phyloP scores from a whole-genome alignment of 2,797 vertebrate genomes.

The Picus viridis region DNA sequence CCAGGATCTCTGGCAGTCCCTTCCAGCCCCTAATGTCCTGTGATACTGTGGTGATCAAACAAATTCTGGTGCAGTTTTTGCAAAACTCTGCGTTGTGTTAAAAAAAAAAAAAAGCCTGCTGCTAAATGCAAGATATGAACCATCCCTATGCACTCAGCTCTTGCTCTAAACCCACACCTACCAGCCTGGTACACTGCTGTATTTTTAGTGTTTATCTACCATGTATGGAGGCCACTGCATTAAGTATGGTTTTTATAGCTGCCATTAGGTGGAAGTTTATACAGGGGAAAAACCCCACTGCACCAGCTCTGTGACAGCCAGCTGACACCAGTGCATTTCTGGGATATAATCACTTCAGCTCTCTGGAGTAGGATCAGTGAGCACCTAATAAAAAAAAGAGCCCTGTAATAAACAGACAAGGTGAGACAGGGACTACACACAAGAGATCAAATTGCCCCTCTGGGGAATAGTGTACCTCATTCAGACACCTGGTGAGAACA shows the following conservation, averaged over 20 bases:
- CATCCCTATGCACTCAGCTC: neutral
- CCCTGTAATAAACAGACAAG: conserved; percentile 72
- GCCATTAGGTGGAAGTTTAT: conserved; percentile 32
- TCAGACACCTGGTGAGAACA: conserved; percentile 9
- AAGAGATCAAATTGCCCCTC: conserved; percentile 70
- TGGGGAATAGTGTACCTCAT: conserved; percentile 25
- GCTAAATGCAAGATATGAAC: neutral
- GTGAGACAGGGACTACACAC: conserved; percentile 68
- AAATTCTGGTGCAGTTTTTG: neutral
- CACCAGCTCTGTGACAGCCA: conserved; percentile 52
- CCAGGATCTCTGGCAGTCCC: too few relatives aligned
- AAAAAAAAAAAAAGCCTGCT: neutral
- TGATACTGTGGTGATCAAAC: neutral
- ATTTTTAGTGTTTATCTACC: neutral
- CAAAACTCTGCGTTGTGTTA: neutral
- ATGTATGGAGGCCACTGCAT: neutral
- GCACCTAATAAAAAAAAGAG: conserved; percentile 69
- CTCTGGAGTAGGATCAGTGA: conserved; percentile 74
- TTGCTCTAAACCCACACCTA: neutral
- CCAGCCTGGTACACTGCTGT: neutral
- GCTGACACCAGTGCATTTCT: conserved; percentile 60
- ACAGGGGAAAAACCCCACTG: conserved; percentile 21
- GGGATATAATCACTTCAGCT: conserved; percentile 68
- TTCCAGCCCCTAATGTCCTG: too few relatives aligned
- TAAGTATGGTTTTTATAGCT: conserved; percentile 20